Evolutionary conservation across 2,113 vertebrate genomes (phyloP).

Genomic region (Lepidothrix coronata): DNA sequence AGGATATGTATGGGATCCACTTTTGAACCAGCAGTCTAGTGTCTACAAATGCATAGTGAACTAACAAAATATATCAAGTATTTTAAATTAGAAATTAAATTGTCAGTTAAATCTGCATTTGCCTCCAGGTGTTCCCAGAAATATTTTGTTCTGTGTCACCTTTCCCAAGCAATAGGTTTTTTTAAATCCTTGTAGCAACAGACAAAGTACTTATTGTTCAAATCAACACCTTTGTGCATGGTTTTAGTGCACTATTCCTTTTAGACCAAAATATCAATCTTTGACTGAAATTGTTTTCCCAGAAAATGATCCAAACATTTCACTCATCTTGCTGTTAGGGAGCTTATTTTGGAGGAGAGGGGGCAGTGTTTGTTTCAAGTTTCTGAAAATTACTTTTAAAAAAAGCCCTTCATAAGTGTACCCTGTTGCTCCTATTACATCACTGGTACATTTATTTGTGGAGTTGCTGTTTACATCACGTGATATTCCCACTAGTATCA

Average conservation of each 20-base stretch:
- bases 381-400: background rate
- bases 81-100: background rate
- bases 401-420: background rate
- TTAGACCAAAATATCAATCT: background rate
- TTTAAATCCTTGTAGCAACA: background rate
- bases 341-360: background rate
- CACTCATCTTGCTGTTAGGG: background rate
- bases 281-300: background rate
- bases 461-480: background rate
- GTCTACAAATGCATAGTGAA: background rate
- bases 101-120: background rate
- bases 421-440: background rate
- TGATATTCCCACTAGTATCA: background rate
- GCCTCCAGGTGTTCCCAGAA: background rate
- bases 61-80: background rate
- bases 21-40: background rate
- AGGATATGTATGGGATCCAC: background rate
- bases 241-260: background rate
- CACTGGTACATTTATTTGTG: background rate
- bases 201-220: background rate
- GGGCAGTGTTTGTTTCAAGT: background rate
- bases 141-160: background rate
- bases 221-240: background rate
- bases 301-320: background rate
- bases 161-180: background rate